Base-by-base conservation (phyloP, 53 echinoderm and acorn worm genomes). In the Hippasteria phrygiana region DNA sequence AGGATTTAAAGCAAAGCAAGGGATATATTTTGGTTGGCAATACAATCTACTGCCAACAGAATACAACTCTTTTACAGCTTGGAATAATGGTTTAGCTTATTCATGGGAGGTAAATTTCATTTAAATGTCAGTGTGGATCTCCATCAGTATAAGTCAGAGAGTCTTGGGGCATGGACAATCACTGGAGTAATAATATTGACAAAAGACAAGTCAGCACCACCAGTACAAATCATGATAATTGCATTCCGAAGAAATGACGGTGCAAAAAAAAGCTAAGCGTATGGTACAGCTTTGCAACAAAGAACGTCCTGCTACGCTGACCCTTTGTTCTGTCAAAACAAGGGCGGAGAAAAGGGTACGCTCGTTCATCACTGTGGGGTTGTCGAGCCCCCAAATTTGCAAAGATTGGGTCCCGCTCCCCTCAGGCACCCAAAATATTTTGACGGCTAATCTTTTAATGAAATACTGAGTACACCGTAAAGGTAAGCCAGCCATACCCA, bases 391-490 rank as follows among this genome's bases (percentile, higher is more conserved):
- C 72, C 11, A 41, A 39, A 64, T 64, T 81, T 81, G 65, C 81
- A 22, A 65, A 62, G 64, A 64, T 56, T 63, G 39, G 45, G 41
- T 62, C 29, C 18, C 26, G 17, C 33, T 42, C 74, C n/a, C n/a
- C 74, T 14, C 28, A 6, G 64, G 81, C 41, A 12, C 45, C 65
- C 81, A 35, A 81, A 65, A 81, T 81, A 85, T 85, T 85, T 85
- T 20, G 71, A 69, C 37, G 85, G 85, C 50, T 85, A 70, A 85
- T 85, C 85, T 64, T 42, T 47, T 70, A 70, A 85, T 83, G 67
- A 83, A 83, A 83, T 59, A 26, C 59, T 18, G 26, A 59, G 59
- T 59, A n/a, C 26, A 26, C 7, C n/a, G 59, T 24, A 20, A 18
- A 59, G 26, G 59, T 59, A 59, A 59, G 59, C 59, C 22, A 9